Percentiles rank a stretch among this genome's conserved stretches.
Evolutionary conservation across 23 tunicate genomes (phyloP).

Genomic region (Ascidia mentula): DNA sequence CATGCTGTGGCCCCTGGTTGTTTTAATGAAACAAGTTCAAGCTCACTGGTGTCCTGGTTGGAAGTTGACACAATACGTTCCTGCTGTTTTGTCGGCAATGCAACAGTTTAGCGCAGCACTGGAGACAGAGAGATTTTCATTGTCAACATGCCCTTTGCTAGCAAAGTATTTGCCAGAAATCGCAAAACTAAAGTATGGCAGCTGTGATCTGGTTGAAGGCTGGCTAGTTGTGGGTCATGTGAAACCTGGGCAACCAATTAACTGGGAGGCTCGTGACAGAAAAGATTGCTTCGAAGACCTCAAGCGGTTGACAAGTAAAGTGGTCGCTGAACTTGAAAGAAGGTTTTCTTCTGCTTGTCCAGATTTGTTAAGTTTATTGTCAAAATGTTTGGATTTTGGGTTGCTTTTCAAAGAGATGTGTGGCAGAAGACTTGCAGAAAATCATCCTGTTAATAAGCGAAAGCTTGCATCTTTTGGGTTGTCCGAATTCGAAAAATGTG

Average conservation of each 20-base stretch:
- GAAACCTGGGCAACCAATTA: constrained; percentile 9
- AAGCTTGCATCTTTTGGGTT: not conserved
- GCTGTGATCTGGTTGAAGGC: constrained; percentile 1
- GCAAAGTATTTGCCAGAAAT: constrained; percentile 1
- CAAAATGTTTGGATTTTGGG: constrained; percentile 19
- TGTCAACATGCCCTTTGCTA: not conserved
- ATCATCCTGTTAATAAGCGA: constrained; percentile 15
- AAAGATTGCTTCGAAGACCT: not conserved
- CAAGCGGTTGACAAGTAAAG: not conserved
- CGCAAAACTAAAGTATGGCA: constrained; percentile 9
- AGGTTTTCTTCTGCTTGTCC: constrained; percentile 4
- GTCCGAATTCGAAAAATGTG: not conserved
- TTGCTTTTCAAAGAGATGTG: constrained; percentile 9
- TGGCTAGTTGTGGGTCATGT: not conserved
- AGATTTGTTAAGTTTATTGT: not conserved
- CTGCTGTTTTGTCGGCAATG: constrained; percentile 1
- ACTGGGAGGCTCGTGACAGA: not conserved
- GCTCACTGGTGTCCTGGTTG: not conserved
- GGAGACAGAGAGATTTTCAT: not conserved
- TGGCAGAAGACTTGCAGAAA: not conserved
- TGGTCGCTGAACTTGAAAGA: not conserved
- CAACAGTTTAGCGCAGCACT: not conserved
- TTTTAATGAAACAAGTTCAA: constrained; percentile 15
- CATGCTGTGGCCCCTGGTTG: not conserved
- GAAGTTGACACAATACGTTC: not conserved